Conservation (phyloP, 2,888 invertebrate species). For the Aplocera efformata region DNA sequence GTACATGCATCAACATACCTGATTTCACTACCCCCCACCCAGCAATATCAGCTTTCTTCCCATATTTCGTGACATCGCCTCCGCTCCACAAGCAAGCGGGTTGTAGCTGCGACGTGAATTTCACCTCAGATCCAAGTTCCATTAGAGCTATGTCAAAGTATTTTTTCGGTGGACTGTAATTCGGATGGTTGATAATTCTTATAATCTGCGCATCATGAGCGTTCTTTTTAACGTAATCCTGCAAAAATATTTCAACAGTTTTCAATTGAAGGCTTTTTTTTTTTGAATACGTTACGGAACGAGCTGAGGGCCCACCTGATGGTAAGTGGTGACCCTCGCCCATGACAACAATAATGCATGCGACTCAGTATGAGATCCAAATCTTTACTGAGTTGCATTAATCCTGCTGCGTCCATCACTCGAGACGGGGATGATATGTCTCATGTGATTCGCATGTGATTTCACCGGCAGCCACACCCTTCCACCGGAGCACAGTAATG, state of each 20-base stretch:
- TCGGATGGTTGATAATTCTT: conserved; percentile 44
- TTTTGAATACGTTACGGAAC: too few relatives aligned
- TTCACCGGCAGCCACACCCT: too few relatives aligned
- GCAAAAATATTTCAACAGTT: neutral
- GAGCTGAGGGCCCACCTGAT: too few relatives aligned
- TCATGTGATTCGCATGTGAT: too few relatives aligned
- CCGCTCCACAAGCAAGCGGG: conserved; percentile 54
- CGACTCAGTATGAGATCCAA: too few relatives aligned
- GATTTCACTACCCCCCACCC: conserved; percentile 54
- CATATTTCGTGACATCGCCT: conserved; percentile 29
- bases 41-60: conserved; percentile 65
- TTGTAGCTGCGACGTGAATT: conserved; percentile 38
- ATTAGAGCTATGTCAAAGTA: conserved; percentile 57
- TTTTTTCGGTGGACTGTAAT: conserved; percentile 43
- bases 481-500: too few relatives aligned
- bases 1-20: too few relatives aligned
- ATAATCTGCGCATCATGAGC: conserved; percentile 38
- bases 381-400: too few relatives aligned
- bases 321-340: too few relatives aligned
- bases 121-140: conserved; percentile 35
- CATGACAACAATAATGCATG: too few relatives aligned
- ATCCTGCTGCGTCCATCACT: too few relatives aligned
- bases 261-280: neutral
- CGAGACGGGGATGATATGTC: too few relatives aligned
- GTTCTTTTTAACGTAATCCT: conserved; percentile 11